These are phyloP conservation scores for Tenthredo notha DNA, from an alignment of 2,888 invertebrate genomes.

Conservation along the genomic window DNA sequence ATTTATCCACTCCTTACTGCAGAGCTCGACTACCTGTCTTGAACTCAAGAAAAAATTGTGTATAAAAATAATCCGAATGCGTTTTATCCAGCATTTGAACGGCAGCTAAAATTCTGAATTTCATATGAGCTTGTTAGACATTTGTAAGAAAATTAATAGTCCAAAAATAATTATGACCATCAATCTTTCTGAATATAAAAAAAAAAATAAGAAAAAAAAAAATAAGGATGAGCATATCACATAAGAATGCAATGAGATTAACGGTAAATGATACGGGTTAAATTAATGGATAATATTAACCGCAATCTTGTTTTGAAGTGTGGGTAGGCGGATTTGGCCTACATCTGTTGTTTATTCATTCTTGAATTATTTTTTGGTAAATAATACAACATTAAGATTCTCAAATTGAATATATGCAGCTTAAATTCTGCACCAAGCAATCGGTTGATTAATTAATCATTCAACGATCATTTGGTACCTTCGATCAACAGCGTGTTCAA, in stretches of 20 bases:
- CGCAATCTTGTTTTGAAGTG: neutral
- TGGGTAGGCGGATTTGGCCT: no score
- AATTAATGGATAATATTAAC: neutral
- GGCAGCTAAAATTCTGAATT: no score
- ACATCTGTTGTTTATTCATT: no score
- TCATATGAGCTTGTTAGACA: no score
- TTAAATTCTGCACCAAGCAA: neutral
- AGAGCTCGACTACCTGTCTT: no score
- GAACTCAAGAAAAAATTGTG: no score
- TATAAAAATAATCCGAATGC: no score
- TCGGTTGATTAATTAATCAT: neutral
- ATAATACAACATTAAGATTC: neutral
- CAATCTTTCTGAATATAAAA: neutral
- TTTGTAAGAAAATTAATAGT: no score
- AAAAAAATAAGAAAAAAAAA: neutral
- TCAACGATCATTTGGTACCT: neutral
- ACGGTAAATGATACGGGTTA: neutral
- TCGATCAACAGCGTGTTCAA: neutral
- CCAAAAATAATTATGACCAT: neutral
- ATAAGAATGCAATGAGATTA: neutral
- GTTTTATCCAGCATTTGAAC: no score
- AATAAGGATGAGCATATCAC: neutral
- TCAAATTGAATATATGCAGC: neutral
- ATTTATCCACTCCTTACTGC: no score
- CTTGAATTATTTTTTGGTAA: no score